Evolutionary conservation across 2,888 invertebrate genomes (phyloP), one percentile per base, ranked within the genome.

Genomic region (Tenthredo scrophulariae): DNA sequence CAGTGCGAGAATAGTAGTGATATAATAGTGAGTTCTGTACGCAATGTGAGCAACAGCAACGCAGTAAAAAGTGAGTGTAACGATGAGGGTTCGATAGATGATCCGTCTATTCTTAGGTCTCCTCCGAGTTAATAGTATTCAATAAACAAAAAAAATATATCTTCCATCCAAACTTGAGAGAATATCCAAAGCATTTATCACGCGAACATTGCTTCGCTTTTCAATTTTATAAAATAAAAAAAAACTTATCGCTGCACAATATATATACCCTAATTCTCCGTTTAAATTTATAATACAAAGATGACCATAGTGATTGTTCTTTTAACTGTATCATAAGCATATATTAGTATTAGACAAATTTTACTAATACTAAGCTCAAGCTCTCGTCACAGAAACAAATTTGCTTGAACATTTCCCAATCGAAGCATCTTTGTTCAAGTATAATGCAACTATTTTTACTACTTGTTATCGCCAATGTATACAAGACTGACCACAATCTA

Each of bases 1-100:
- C 87, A 87, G 72, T 89, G 90, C 84, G 87, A 89, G 75, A 90
- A 89, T 50, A 65, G 62, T 74, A 88, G 89, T 77, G 87, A 86
- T 67, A 87, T 87, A 65, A 40, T 54, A 86, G 40, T 89, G 62
- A 86, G 84, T 85, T n/a, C 84, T 67, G 40, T 75, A 33, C 84
- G 85, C 40, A 86, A 86, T 77, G 46, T 86, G 80, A 88, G 87
- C 40, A 82, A 85, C 84, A 85, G 82, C 50, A 37, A 86, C 77
- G 67, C 88, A 74, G 85, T 87, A 46, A 89, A 88, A 70, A 65
- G 83, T 83, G 83, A 83, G 83, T 83, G 83, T 70, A 83, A 67
- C 83, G 83, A 83, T 33, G 83, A 83, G 26, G 70, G 65, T 67
- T 83, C 83, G 46, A 46, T 70, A 54, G 83, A 83, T 50, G 83